Base-by-base conservation (phyloP, 2,797 vertebrate species). In the Cygnus olor region DNA sequence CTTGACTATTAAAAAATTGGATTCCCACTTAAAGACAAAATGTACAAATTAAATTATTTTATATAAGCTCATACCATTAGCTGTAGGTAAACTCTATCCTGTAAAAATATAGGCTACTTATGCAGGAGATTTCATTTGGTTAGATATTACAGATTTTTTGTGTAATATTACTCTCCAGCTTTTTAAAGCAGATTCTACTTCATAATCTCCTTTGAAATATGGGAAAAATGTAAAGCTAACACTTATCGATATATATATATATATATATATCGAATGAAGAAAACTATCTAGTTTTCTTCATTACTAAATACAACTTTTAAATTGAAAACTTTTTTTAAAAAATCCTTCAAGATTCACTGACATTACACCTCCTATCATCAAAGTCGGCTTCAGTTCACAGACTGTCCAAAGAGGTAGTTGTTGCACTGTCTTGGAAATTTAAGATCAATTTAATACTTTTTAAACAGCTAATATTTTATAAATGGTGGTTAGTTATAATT, bases 271-370 rank as follows among this genome's bases (percentile, higher is more conserved):
- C 36, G 30, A 49, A 72, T 11, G 5, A 7, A 72, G 25, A 85
- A 57, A 25, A 36, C 15, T 7, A 2, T 6, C 14, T 0, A 34
- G 4, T 1, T 56, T 36, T 38, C 13, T 49, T 49, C 24, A 49
- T 25, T 25, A 49, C 47, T 12, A 49, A 49, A 49, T 49, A 25
- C 24, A 49, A 49, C 24, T 9, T 49, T 49, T 14, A 25, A 25
- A 57, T 28, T 49, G n/a, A 49, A 64, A 64, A 25, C 5, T 32
- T 69, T 40, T 40, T 36, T 70, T 49, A 54, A 42, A 61, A 65
- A 42, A 40, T 40, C 16, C 9, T 61, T 80, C 58, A 60, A 45
- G 44, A 53, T 0, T 47, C 9, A n/a, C 17, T 66, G 5, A 44
- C 45, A 14, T 74, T 60, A 16, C 5, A n/a, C 25, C 14, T 49